Conservation (phyloP, 2,888 invertebrate species). For the Clusia tigrina region DNA sequence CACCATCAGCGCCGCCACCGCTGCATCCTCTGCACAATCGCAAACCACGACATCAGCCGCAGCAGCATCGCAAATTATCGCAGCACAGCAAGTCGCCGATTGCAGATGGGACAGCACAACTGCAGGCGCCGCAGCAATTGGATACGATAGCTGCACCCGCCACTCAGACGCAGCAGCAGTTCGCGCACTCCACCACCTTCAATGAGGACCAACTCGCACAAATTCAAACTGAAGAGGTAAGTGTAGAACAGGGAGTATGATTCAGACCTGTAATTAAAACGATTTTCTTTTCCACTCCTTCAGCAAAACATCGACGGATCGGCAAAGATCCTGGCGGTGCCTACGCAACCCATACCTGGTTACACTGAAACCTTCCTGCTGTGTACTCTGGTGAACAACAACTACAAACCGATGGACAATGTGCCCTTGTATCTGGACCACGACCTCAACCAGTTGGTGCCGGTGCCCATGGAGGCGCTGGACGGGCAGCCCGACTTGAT, state of each 20-base stretch:
- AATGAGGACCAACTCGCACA: constrained; percentile 22
- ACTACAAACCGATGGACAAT: constrained; percentile 76
- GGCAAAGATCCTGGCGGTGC: constrained; percentile 71
- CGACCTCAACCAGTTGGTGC: constrained; percentile 54
- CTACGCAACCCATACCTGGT: constrained; percentile 76
- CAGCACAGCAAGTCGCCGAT: not conserved
- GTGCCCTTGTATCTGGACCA: constrained; percentile 61
- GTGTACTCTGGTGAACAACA: constrained; percentile 70
- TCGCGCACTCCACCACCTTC: constrained; percentile 17
- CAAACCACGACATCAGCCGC: constrained; percentile 21
- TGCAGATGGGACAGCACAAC: constrained; percentile 23
- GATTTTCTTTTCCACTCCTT: not conserved
- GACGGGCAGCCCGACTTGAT: constrained; percentile 44
- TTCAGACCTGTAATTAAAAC: not conserved
- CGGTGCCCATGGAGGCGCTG: constrained; percentile 50
- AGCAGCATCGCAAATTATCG: constrained; percentile 20
- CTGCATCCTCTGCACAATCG: constrained; percentile 28
- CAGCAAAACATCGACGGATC: constrained; percentile 62
- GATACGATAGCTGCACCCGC: constrained; percentile 25
- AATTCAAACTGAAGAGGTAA: not conserved
- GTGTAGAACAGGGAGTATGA: not conserved
- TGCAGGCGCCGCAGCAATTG: constrained; percentile 23
- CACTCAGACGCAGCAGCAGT: not conserved
- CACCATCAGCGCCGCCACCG: constrained; percentile 16
- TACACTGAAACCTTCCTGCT: constrained; percentile 78